Base-by-base conservation (phyloP, 2,113 vertebrate species). In the Chlorodrepanis virens region DNA sequence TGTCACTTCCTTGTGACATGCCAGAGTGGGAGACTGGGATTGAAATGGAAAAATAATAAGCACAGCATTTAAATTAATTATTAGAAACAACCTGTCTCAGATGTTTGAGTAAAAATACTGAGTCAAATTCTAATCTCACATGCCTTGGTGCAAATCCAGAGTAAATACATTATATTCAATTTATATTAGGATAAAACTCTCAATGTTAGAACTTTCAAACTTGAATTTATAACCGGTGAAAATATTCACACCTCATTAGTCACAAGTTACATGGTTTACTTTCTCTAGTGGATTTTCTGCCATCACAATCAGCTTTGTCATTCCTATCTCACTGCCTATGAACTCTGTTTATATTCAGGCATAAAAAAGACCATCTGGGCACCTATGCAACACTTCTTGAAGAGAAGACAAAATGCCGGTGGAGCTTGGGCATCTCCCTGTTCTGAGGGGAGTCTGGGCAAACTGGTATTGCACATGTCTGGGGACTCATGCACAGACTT, bases 221-320 rank as follows among this genome's bases (percentile, higher is more conserved):
- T 28, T 4, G 2, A 65, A 82, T 92, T 75, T 89, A 25, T 53
- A 53, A 57, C 49, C 57, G 18, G 35, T 61, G 25, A 91, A 96
- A 89, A 75, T 82, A 79, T 76, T 94, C 39, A 33, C 74, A 97
- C 95, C 57, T 95, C 70, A 95, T 94, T 67, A 87, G 81, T 96
- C 89, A 85, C 42, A 56, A 76, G 87, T 72, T 68, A 76, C 72
- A 79, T 6, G n/a, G 87, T 93, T 94, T 92, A 89, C 72, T 94
- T 94, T 89, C 49, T 82, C 15, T 75, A 33, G 87, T 49, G 72
- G 44, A 60, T 95, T 96, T 95, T 92, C 69, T 82, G 77, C 57
- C 57, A 42, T 89, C 80, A 79, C 40, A 69, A 33, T 91, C 57
- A 75, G 25, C 49, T 94, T 91, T 96, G 80, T 95, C 81, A 82